phyloP scores from a whole-genome alignment of 1,140 invertebrate genomes.

The Cyphomyrmex costatus region DNA sequence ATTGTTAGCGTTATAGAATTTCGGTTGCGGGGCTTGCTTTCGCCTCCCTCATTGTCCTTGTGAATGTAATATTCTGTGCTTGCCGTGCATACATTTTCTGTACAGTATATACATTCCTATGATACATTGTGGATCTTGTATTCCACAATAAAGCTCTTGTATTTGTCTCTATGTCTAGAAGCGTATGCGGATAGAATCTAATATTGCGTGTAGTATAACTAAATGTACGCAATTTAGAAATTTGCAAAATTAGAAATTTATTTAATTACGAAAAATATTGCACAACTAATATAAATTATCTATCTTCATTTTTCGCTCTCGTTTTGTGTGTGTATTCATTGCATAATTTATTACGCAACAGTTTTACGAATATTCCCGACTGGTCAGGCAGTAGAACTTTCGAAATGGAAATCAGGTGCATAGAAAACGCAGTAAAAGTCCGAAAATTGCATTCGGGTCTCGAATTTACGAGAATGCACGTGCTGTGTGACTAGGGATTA shows the following conservation, averaged over 20 bases:
- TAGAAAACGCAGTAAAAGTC: conserved; percentile 51
- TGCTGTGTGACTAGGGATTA: conserved; percentile 44
- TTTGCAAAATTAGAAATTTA: not conserved
- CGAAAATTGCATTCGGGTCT: conserved; percentile 59
- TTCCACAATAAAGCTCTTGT: conserved; percentile 19
- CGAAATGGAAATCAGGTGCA: conserved; percentile 56
- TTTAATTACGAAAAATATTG: not conserved
- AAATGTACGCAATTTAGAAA: conserved; percentile 17
- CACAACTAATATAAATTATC: not conserved
- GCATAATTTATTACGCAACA: conserved; percentile 40
- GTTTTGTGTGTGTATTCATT: not conserved
- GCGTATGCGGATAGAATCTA: conserved; percentile 17
- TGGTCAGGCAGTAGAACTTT: conserved; percentile 36
- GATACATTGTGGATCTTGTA: conserved; percentile 39
- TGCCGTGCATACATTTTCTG: conserved; percentile 39
- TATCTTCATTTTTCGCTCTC: not conserved
- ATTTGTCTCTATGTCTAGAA: conserved; percentile 27
- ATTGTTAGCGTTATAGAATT: conserved; percentile 31
- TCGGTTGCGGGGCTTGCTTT: conserved; percentile 14
- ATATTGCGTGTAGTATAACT: conserved; percentile 15
- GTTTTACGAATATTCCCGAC: conserved; percentile 21
- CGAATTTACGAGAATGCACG: conserved; percentile 61
- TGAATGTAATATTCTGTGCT: conserved; percentile 51
- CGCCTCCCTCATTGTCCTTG: conserved; percentile 41
- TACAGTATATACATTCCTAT: conserved; percentile 22